These are phyloP conservation scores for Armadillidium nasatum DNA, from an alignment of 1,140 invertebrate species.

Conservation along the genomic window DNA sequence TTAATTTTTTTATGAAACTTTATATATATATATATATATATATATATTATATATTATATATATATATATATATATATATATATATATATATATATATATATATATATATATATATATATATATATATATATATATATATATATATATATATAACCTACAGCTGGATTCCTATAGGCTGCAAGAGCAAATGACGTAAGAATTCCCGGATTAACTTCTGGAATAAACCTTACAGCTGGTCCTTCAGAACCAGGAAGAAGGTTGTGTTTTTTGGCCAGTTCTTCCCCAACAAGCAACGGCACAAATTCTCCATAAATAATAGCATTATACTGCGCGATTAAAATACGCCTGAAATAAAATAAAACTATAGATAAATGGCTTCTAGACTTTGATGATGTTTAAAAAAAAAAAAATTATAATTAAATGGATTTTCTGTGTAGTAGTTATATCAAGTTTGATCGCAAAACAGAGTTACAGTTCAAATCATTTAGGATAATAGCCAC, in stretches of 20 bases:
- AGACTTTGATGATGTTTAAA: too few relatives aligned
- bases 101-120: neutral
- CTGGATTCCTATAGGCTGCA: conserved; percentile 46
- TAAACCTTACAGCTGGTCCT: conserved; percentile 43
- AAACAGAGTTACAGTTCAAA: too few relatives aligned
- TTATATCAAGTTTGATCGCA: too few relatives aligned
- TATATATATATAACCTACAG: conserved; percentile 24
- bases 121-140: neutral
- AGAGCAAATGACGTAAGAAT: conserved; percentile 44
- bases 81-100: neutral
- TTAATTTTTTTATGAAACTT: too few relatives aligned
- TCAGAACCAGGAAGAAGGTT: conserved; percentile 33
- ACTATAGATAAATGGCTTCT: too few relatives aligned
- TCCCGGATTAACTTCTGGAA: conserved; percentile 45
- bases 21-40: too few relatives aligned
- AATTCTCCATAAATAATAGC: conserved; percentile 52
- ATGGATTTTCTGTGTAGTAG: too few relatives aligned
- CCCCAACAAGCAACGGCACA: conserved; percentile 49
- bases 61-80: neutral
- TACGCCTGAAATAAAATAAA: conserved; percentile 27
- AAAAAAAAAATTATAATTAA: too few relatives aligned
- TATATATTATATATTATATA: too few relatives aligned
- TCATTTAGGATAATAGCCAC: too few relatives aligned
- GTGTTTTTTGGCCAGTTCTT: conserved; percentile 35
- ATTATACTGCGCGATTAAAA: conserved; percentile 47